Evolutionary conservation across 2,797 vertebrate species (phyloP).

Genomic region (Dendrocincla tyrannina): DNA sequence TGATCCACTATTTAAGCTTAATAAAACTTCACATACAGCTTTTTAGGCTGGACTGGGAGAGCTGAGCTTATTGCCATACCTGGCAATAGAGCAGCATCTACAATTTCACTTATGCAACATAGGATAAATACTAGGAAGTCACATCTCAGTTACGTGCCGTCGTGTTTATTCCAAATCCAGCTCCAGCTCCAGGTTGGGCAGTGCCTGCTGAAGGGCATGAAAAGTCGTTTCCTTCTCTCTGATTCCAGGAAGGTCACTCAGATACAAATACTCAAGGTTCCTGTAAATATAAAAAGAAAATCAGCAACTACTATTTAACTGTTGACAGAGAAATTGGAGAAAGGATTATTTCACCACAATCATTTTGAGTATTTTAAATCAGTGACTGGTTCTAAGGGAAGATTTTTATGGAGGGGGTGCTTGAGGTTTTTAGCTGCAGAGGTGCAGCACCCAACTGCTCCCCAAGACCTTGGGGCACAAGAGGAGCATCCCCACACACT

Average conservation of each 20-base stretch:
- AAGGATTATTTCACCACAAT: not conserved
- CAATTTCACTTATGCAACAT: not conserved
- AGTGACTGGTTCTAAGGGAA: not conserved
- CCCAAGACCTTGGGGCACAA: not conserved
- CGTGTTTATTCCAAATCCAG: constrained; percentile 82
- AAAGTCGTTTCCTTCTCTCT: constrained; percentile 80
- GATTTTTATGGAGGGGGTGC: not conserved
- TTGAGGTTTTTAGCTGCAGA: not conserved
- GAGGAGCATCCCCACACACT: not conserved
- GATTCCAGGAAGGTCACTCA: constrained; percentile 92
- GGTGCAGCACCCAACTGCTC: not conserved
- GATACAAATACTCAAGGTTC: constrained; percentile 88
- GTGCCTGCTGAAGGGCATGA: constrained; percentile 79
- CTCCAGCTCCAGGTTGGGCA: constrained; percentile 83
- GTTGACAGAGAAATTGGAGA: not conserved
- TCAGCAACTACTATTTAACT: not conserved
- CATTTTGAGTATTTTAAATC: not conserved
- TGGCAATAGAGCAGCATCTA: not conserved
- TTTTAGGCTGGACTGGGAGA: not conserved
- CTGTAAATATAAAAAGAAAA: constrained; percentile 73
- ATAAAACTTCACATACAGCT: not conserved
- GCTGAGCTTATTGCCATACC: not conserved
- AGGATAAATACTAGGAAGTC: not conserved
- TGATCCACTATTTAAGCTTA: not conserved
- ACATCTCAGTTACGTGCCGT: not conserved